Percentiles rank a stretch among this genome's conserved stretches.
phyloP scores from a whole-genome alignment of 1,140 invertebrate genomes.

The Plodia interpunctella region DNA sequence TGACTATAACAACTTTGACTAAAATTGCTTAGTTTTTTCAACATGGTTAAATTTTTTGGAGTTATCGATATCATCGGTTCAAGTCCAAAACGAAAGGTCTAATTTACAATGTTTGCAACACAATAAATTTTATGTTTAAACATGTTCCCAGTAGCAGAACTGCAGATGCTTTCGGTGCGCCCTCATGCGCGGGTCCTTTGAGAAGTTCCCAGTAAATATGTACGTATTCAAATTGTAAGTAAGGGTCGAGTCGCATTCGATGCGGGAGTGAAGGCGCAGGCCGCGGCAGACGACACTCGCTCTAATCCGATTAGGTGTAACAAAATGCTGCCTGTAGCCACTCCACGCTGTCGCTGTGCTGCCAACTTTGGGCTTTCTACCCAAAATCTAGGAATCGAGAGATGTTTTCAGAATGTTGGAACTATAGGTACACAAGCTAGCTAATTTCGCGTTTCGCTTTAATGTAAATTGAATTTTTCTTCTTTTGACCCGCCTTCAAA shows the following conservation, averaged over 20 bases:
- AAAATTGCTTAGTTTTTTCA: no score
- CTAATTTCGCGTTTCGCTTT: no score
- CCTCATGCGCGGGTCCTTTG: slow-evolving; percentile 12
- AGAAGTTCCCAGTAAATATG: slow-evolving; percentile 24
- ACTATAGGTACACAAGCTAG: no score
- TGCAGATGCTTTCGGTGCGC: background rate
- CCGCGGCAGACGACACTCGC: slow-evolving; percentile 49
- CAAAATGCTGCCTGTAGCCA: slow-evolving; percentile 61
- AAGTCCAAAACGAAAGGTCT: no score
- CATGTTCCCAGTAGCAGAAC: slow-evolving; percentile 3
- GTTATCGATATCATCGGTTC: no score
- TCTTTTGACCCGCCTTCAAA: no score
- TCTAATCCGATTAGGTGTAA: slow-evolving; percentile 70
- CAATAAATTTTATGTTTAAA: background rate
- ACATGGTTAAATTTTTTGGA: no score
- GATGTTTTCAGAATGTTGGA: no score
- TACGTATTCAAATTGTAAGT: slow-evolving; percentile 34
- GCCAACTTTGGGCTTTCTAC: background rate
- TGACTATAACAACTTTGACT: no score
- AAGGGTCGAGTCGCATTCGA: slow-evolving; percentile 47
- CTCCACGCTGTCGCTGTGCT: slow-evolving; percentile 21
- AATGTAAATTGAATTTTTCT: no score
- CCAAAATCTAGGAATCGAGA: background rate
- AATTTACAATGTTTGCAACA: background rate
- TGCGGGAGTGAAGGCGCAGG: slow-evolving; percentile 52